Evolutionary conservation across 2,797 vertebrate species (phyloP).

Genomic region (Platyrinchus mystaceus): DNA sequence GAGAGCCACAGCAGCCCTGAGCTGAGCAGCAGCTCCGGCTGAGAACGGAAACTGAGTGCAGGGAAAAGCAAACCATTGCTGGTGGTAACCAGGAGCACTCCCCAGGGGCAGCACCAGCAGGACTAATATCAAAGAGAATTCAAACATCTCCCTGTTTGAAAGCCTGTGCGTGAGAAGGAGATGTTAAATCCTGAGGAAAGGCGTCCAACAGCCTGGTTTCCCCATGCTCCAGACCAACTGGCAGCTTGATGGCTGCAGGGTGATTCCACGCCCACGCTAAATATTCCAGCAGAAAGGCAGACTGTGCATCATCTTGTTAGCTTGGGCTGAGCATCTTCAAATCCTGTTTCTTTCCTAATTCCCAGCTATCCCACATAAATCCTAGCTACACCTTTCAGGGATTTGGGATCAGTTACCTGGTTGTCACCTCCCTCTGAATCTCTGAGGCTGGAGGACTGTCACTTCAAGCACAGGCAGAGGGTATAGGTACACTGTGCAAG

Average conservation of each 20-base stretch:
- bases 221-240: rapidly evolving
- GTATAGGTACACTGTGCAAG: background rate
- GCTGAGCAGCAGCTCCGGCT: background rate
- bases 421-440: background rate
- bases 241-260: background rate
- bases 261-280: background rate
- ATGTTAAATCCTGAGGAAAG: background rate
- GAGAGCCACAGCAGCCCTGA: background rate
- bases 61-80: background rate
- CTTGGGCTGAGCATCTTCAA: background rate
- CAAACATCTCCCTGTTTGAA: background rate
- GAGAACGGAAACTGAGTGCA: background rate
- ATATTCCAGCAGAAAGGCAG: background rate
- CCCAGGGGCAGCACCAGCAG: background rate
- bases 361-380: background rate
- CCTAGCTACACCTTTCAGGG: background rate
- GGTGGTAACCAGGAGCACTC: background rate
- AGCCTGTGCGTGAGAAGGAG: rapidly evolving
- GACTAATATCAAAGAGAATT: background rate
- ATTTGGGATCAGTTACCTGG: background rate
- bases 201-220: background rate
- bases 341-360: background rate
- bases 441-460: too few relatives aligned
- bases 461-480: background rate
- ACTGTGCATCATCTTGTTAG: rapidly evolving